phyloP scores from a whole-genome alignment of 2,888 invertebrate genomes.

The Keiferia lycopersicella region DNA sequence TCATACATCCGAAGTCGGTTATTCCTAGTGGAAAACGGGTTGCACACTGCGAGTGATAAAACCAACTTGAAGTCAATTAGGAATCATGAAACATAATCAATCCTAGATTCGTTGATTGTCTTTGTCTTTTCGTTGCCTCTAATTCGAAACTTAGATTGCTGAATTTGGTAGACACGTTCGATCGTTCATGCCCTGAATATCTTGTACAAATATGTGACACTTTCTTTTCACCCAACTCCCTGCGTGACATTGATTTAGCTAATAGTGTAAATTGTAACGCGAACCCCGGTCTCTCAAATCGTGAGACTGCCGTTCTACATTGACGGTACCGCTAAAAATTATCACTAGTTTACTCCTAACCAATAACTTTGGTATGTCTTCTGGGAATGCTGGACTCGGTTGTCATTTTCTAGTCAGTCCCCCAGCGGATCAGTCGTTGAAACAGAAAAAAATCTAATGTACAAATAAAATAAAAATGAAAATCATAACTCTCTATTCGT shows the following conservation, averaged over 20 bases:
- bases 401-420: constrained; percentile 62
- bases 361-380: constrained; percentile 42
- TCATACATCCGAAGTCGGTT: no score
- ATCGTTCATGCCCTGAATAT: constrained; percentile 42
- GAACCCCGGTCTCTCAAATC: constrained; percentile 59
- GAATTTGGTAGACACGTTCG: neutral
- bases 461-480: constrained; percentile 52
- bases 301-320: constrained; percentile 69
- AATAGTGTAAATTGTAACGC: constrained; percentile 71
- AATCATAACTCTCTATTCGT: constrained; percentile 43
- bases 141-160: no score
- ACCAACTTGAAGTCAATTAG: no score
- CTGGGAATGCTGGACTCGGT: constrained; percentile 48
- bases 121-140: no score
- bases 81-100: no score
- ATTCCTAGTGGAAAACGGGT: no score
- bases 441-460: constrained; percentile 30
- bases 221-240: constrained; percentile 60
- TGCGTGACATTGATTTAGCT: constrained; percentile 64
- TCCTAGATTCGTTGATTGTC: no score
- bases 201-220: constrained; percentile 73
- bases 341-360: constrained; percentile 64
- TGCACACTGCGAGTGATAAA: no score
- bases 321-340: constrained; percentile 76
- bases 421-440: constrained; percentile 51